Evolutionary conservation across 2,797 vertebrate genomes (phyloP).

Genomic region (Galagoides demidoff): DNA sequence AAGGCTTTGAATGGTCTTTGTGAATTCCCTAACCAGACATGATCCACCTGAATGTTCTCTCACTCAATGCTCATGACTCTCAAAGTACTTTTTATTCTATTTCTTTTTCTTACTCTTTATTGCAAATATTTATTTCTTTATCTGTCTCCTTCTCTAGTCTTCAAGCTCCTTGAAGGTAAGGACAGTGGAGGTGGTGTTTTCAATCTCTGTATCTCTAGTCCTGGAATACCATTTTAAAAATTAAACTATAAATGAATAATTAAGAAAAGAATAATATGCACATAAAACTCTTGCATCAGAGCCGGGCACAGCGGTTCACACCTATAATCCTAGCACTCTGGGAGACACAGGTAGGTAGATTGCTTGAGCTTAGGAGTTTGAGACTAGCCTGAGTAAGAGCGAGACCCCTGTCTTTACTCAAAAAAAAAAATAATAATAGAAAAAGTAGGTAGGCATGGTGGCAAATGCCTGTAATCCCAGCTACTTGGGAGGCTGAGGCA

Average conservation of each 20-base stretch:
- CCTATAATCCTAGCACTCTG: too few species aligned
- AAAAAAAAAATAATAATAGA: too few species aligned
- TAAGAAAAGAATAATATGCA: neutral
- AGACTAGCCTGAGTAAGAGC: too few species aligned
- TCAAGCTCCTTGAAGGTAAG: neutral
- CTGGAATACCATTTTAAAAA: neutral
- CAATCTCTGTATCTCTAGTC: neutral
- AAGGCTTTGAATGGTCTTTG: neutral
- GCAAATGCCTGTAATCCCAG: too few species aligned
- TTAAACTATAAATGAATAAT: conserved; percentile 22
- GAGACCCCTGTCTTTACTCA: too few species aligned
- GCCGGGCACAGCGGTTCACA: too few species aligned
- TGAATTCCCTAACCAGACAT: neutral
- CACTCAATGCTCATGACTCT: neutral
- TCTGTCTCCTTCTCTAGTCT: neutral
- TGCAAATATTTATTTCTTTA: neutral
- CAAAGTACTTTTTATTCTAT: neutral
- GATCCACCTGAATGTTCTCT: neutral
- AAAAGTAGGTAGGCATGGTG: too few species aligned
- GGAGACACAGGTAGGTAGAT: too few species aligned
- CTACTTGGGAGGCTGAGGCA: too few species aligned
- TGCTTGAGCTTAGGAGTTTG: too few species aligned
- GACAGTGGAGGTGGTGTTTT: neutral
- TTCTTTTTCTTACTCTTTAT: neutral
- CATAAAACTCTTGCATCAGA: neutral